Base-by-base conservation (phyloP, 1,140 invertebrate genomes). In the Telenomus remus region DNA sequence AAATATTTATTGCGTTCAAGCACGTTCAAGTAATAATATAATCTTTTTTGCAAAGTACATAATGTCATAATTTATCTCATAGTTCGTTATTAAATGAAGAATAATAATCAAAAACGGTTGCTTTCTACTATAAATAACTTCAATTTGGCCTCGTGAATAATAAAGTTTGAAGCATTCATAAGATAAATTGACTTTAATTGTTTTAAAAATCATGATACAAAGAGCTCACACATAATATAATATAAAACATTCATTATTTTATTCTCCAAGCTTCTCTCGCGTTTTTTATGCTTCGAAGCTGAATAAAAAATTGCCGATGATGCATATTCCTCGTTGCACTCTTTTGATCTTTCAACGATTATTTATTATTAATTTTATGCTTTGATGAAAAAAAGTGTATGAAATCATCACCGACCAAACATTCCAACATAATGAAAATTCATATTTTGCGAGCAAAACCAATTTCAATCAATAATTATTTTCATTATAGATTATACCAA, bases 1-100 rank as follows among this genome's bases (percentile, higher is more conserved):
- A 33, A 73, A 65, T 42, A 65, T 65, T 65, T 54, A 73, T 34
- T 16, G 59, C 60, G 64, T 72, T 64, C 60, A 27, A 27, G 1
- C 6, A 27, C 19, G 2, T 27, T 6, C 19, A 27, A 27, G 19
- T 27, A 27, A 27, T 3, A 27, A 27, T 27, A 27, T 27, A 27
- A 27, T 27, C 19, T 3, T 27, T 27, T 27, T 27, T 27, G 6
- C 6, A 3, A 27, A 27, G 19, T 1, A 27, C 47, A 34, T 48
- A 73, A 65, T 73, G 44, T 64, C 63, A 60, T 60, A 60, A 43
- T 42, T 9, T 34, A 15, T 27, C 56, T 71, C 59, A 72, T 72
- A 63, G 56, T 50, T 63, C 63, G 39, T 56, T 57, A 71, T 71
- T 57, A 34, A 64, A 71, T 71, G 63, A 63, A 16, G 53, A 48